These are phyloP conservation scores for Lordiphosa andalusiaca DNA, from an alignment of 2,888 invertebrate genomes.

Conservation along the genomic window DNA sequence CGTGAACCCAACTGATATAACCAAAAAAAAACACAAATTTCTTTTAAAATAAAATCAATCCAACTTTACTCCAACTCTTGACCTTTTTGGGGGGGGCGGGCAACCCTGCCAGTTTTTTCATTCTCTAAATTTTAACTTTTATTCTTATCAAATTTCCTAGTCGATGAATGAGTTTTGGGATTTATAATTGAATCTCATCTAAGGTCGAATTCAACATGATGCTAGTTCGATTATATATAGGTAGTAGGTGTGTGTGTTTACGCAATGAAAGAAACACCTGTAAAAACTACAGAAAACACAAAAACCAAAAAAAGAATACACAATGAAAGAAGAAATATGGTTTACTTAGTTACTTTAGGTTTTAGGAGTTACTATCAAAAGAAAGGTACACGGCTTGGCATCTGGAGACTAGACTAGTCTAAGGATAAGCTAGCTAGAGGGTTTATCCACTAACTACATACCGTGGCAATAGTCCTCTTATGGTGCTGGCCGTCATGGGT, in stretches of 20 bases:
- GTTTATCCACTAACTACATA: slow-evolving; percentile 60
- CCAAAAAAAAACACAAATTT: no score
- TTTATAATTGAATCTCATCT: no score
- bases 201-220: no score
- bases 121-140: no score
- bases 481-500: slow-evolving; percentile 87
- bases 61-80: no score
- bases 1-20: no score
- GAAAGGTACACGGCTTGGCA: not conserved
- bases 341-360: slow-evolving; percentile 34
- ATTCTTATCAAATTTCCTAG: no score
- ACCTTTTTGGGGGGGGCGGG: no score
- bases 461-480: slow-evolving; percentile 87
- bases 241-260: slow-evolving; percentile 5
- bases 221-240: not conserved
- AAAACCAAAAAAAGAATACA: slow-evolving; percentile 44
- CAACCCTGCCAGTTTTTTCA: no score
- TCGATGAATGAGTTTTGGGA: no score
- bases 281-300: slow-evolving; percentile 73
- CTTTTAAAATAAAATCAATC: no score
- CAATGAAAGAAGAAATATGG: slow-evolving; percentile 32
- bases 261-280: slow-evolving; percentile 62
- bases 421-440: slow-evolving; percentile 11
- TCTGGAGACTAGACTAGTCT: slow-evolving; percentile 17
- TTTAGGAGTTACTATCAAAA: slow-evolving; percentile 20